Evolutionary conservation across 2,797 vertebrate species (phyloP), one percentile per base, ranked within the genome.

Genomic region (Zalophus californianus): DNA sequence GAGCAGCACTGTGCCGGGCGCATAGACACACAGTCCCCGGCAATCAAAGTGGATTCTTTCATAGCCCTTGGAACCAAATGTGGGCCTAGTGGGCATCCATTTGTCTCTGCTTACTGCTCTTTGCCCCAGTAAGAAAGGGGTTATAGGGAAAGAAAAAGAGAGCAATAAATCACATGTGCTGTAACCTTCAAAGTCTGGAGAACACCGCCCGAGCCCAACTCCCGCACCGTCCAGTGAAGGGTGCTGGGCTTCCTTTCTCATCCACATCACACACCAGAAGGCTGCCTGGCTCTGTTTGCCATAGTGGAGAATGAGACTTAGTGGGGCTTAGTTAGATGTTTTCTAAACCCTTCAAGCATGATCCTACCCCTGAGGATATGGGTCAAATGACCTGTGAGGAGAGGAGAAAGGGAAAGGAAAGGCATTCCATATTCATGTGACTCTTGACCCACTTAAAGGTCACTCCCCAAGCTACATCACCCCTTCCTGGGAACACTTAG

Each of bases 401-500:
- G 32, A 58, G 77, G 78, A 92, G 60, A 77, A 72, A 94, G 38
- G 80, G 62, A 86, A 97, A 60, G 73, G 56, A 96, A 91, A 72
- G 41, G 52, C 70, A 73, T 94, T 97, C 90, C 96, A 97, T 97
- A 98, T 95, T 94, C 97, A 98, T 97, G 97, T 97, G 98, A 97
- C 88, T 96, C 87, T 41, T 97, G 94, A 97, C 91, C 92, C 94
- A 92, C 84, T 93, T 62, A 97, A 97, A 97, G 97, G 97, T 97
- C 97, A 95, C 54, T 83, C 86, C 52, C 50, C 14, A 9, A 27
- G 9, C 93, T 88, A 52, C 52, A 94, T 85, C 62, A 82, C 66
- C 93, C 25, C 88, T 96, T 96, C 94, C 94, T 87, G 92, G 90
- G 92, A 97, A 97, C 93, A 93, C 72, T 95, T 44, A 97, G 96